Percentiles rank a stretch among this genome's conserved stretches.
These are phyloP conservation scores for Leptothorax acervorum DNA, from an alignment of 2,888 invertebrate genomes.

Conservation along the genomic window DNA sequence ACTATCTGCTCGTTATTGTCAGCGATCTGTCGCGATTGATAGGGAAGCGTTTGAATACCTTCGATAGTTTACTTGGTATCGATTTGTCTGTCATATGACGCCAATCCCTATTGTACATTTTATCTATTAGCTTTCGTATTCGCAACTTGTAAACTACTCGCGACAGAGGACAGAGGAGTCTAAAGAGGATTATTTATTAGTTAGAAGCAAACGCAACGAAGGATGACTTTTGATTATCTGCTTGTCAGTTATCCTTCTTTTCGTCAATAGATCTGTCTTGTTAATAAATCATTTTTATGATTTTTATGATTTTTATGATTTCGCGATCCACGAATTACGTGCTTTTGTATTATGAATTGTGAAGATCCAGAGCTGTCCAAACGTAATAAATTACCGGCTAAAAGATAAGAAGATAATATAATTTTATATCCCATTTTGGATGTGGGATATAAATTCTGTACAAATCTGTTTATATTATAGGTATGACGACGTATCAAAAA, in stretches of 20 bases:
- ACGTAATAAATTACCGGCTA: background rate
- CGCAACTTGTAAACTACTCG: background rate
- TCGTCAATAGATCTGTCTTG: too few relatives aligned
- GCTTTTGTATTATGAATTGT: background rate
- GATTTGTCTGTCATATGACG: slow-evolving; percentile 42
- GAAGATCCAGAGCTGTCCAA: slow-evolving; percentile 3
- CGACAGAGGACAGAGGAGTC: background rate
- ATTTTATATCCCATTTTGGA: slow-evolving; percentile 12
- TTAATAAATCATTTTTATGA: background rate
- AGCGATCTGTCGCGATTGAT: slow-evolving; percentile 61
- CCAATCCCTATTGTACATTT: slow-evolving; percentile 11
- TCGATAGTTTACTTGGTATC: slow-evolving; percentile 47
- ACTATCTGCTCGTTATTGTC: slow-evolving; percentile 66
- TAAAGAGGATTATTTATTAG: background rate
- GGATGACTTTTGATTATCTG: background rate
- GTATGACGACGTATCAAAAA: background rate
- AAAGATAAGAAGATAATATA: background rate
- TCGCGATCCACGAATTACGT: background rate
- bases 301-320: background rate
- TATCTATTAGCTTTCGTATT: slow-evolving; percentile 12
- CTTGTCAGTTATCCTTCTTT: background rate
- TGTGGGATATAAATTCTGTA: background rate
- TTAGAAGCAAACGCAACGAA: background rate
- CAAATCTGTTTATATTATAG: background rate
- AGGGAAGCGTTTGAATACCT: slow-evolving; percentile 31